A percentile compares a stretch with the other conserved stretches of the same genome.
Evolutionary conservation across 1,140 invertebrate genomes (phyloP).

Genomic region (Pseudomyrmex sp.): DNA sequence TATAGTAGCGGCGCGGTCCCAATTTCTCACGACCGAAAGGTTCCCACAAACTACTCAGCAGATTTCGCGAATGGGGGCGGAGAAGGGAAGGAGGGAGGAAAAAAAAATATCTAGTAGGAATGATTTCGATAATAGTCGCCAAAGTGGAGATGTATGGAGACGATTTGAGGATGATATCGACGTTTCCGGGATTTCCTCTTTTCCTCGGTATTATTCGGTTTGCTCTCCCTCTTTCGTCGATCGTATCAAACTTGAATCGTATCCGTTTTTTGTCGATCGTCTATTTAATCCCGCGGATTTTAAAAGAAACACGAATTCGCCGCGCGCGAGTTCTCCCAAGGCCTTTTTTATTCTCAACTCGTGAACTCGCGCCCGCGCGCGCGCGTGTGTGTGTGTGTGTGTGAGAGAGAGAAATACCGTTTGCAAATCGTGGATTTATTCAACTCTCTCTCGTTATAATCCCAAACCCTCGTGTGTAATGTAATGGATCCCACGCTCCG

Average conservation of each 20-base stretch:
- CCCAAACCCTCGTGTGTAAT: not conserved
- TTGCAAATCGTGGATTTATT: not conserved
- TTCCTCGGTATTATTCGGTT: slow-evolving; percentile 26
- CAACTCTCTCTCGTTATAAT: not conserved
- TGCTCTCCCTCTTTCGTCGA: not conserved
- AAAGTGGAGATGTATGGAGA: slow-evolving; percentile 31
- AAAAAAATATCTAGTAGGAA: slow-evolving; percentile 30
- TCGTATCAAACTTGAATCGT: slow-evolving; percentile 28
- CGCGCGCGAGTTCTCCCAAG: too few relatives aligned
- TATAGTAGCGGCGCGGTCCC: slow-evolving; percentile 58
- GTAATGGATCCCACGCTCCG: not conserved
- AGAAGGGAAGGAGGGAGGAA: too few relatives aligned
- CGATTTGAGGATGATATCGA: slow-evolving; percentile 39
- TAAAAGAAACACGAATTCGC: not conserved
- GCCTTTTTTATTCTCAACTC: too few relatives aligned
- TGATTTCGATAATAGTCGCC: slow-evolving; percentile 52
- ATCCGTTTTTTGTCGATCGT: slow-evolving; percentile 1
- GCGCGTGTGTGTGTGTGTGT: too few relatives aligned
- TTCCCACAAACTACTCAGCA: slow-evolving; percentile 63
- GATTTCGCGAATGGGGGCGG: slow-evolving; percentile 27
- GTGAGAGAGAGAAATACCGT: not conserved
- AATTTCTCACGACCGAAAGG: slow-evolving; percentile 70
- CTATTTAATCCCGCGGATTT: not conserved
- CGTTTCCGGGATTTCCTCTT: slow-evolving; percentile 22
- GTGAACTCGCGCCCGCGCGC: too few relatives aligned